A percentile compares a stretch with the other conserved stretches of the same genome.
These are phyloP conservation scores for Nasonia giraulti DNA, from an alignment of 1,140 invertebrate species.

Conservation along the genomic window DNA sequence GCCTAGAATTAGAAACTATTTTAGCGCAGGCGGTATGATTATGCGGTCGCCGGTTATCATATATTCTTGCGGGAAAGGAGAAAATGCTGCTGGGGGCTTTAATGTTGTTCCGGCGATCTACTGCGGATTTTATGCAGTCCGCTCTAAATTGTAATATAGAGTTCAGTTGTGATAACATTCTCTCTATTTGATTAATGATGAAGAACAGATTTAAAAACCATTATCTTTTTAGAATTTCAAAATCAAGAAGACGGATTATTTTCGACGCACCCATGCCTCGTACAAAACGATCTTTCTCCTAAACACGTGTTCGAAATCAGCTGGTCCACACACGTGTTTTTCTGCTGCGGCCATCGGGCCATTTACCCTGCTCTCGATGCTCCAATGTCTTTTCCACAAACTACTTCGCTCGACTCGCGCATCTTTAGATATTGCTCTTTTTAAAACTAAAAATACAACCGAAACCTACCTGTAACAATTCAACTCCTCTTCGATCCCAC, in stretches of 20 bases:
- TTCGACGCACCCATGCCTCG: not conserved
- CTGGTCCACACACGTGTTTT: slow-evolving; percentile 63
- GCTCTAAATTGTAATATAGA: too few relatives aligned
- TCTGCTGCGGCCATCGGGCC: not conserved
- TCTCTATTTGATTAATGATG: not conserved
- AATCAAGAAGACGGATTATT: not conserved
- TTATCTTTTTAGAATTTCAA: not conserved
- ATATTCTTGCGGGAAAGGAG: not conserved
- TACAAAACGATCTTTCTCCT: not conserved
- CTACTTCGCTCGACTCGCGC: not conserved
- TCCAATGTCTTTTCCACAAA: not conserved
- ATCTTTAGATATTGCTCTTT: not conserved
- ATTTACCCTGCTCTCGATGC: slow-evolving; percentile 22
- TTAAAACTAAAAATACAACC: not conserved
- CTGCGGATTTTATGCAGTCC: not conserved
- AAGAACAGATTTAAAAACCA: not conserved
- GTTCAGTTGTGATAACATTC: too few relatives aligned
- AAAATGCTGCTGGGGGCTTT: not conserved
- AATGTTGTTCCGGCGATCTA: too few relatives aligned
- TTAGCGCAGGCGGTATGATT: not conserved
- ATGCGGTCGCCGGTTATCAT: not conserved
- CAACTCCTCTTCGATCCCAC: too few relatives aligned
- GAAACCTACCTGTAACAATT: too few relatives aligned
- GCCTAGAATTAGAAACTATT: not conserved
- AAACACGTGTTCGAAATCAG: slow-evolving; percentile 62